Evolutionary conservation across 2,888 invertebrate genomes (phyloP).

Genomic region (Marronus borbonicus): DNA sequence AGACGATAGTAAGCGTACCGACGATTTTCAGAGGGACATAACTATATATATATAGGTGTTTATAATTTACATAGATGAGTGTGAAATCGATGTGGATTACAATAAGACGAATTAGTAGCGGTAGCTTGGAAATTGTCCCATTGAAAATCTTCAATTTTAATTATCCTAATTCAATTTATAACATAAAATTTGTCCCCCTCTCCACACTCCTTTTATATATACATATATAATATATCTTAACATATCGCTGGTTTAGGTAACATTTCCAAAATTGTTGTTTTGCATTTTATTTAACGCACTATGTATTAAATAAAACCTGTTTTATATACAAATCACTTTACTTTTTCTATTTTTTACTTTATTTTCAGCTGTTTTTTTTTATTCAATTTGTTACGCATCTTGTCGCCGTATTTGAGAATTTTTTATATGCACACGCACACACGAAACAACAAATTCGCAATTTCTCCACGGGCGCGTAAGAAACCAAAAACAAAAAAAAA

Average conservation of each 20-base stretch:
- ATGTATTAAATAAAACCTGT: no score
- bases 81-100: background rate
- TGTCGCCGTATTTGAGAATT: background rate
- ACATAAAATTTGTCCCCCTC: no score
- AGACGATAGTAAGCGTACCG: background rate
- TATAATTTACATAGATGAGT: slow-evolving; percentile 1
- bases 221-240: background rate
- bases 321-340: no score
- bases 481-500: background rate
- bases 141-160: slow-evolving; percentile 11
- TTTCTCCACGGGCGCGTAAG: background rate
- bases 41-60: slow-evolving; percentile 3
- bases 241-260: background rate
- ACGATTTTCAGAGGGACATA: slow-evolving; percentile 17
- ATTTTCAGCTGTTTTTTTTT: background rate
- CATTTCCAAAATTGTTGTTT: no score
- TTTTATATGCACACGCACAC: background rate
- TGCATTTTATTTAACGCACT: no score
- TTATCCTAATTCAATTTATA: no score
- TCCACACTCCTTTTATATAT: no score
- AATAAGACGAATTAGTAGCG: slow-evolving; percentile 2
- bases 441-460: background rate
- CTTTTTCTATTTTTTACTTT: background rate
- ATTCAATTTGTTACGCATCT: background rate
- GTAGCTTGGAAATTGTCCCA: background rate